These are phyloP conservation scores for Hycleus cichorii DNA, from an alignment of 1,140 invertebrate species.

Conservation along the genomic window DNA sequence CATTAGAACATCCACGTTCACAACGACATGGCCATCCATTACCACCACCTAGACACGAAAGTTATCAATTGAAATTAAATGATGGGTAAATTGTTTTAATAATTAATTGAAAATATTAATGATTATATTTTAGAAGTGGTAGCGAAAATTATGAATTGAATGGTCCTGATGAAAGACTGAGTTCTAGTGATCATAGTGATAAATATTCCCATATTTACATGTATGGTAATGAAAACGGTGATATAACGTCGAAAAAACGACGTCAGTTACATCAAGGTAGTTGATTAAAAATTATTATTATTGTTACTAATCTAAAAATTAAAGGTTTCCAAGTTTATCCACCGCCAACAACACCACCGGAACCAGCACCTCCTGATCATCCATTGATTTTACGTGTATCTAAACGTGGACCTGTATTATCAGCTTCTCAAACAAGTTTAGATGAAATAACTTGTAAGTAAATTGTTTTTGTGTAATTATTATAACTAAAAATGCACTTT, in stretches of 20 bases:
- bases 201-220: slow-evolving; percentile 49
- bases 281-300: not conserved
- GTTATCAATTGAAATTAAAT: slow-evolving; percentile 57
- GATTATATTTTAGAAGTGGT: slow-evolving; percentile 51
- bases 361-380: slow-evolving; percentile 73
- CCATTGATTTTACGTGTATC: slow-evolving; percentile 29
- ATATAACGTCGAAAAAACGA: slow-evolving; percentile 35
- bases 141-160: slow-evolving; percentile 75
- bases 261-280: slow-evolving; percentile 27
- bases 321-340: slow-evolving; percentile 74
- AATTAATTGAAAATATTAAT: not conserved
- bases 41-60: slow-evolving; percentile 61
- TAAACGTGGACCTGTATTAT: slow-evolving; percentile 34
- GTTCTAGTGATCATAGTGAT: slow-evolving; percentile 62
- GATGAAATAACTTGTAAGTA: slow-evolving; percentile 56
- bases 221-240: slow-evolving; percentile 39
- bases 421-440: slow-evolving; percentile 57
- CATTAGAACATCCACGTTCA: slow-evolving; percentile 56
- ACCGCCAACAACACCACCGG: slow-evolving; percentile 69
- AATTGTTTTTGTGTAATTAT: not conserved
- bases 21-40: slow-evolving; percentile 42
- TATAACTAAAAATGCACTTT: not conserved
- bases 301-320: not conserved
- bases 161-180: slow-evolving; percentile 43
- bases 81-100: slow-evolving; percentile 48